Percentiles rank a stretch among this genome's conserved stretches.
Evolutionary conservation across 2,113 vertebrate species (phyloP).

Genomic region (Erythrocercus mccallii): DNA sequence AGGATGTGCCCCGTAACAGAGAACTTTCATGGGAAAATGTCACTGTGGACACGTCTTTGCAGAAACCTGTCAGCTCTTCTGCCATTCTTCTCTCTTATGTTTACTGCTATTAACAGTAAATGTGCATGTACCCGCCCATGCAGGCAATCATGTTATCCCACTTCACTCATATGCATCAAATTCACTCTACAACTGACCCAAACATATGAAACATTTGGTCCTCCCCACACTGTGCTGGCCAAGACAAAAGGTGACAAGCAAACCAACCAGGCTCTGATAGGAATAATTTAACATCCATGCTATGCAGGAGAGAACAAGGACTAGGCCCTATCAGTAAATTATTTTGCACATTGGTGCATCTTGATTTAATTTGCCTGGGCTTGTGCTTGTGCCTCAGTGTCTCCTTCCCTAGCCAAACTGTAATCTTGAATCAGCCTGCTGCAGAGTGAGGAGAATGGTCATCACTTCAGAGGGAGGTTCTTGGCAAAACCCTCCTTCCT

Average conservation of each 20-base stretch:
- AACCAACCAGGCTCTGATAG: neutral
- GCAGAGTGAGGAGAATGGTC: constrained; percentile 9
- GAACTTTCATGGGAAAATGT: neutral
- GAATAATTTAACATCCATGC: neutral
- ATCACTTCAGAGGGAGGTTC: constrained; percentile 4
- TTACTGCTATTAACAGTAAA: neutral
- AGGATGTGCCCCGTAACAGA: neutral
- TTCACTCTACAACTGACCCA: neutral
- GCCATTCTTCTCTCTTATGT: neutral
- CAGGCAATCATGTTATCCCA: neutral
- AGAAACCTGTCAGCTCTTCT: neutral
- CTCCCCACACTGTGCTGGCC: neutral
- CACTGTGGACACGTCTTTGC: neutral
- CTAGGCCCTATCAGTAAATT: neutral
- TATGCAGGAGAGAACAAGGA: neutral
- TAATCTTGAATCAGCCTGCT: constrained; percentile 6
- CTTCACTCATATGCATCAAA: neutral
- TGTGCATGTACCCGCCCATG: neutral
- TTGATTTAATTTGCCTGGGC: neutral
- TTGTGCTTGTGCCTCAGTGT: neutral
- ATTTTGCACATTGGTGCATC: neutral
- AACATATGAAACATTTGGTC: neutral
- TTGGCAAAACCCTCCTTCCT: constrained; percentile 35
- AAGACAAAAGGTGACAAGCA: neutral
- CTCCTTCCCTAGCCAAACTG: neutral